These are phyloP conservation scores for Phenganax subtilis DNA, from an alignment of 92 coral and sea anemone genomes.

Conservation along the genomic window DNA sequence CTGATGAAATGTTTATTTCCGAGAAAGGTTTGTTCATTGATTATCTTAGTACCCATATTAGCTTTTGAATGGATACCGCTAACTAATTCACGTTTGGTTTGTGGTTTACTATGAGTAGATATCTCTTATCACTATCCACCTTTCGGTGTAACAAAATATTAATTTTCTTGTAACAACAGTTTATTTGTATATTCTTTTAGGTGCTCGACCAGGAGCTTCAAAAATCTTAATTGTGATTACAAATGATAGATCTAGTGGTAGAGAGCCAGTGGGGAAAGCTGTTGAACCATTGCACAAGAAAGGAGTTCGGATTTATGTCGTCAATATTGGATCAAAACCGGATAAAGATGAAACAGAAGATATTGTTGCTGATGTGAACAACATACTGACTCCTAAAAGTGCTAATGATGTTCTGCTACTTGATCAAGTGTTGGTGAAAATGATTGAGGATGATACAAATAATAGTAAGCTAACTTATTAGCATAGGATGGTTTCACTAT, in stretches of 20 bases:
- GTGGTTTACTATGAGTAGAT: too few relatives aligned
- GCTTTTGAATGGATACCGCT: too few relatives aligned
- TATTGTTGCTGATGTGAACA: slow-evolving; percentile 45
- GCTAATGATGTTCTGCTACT: slow-evolving; percentile 44
- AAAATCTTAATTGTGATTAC: slow-evolving; percentile 44
- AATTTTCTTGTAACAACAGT: too few relatives aligned
- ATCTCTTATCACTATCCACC: too few relatives aligned
- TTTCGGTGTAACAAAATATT: too few relatives aligned
- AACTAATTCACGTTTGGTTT: too few relatives aligned
- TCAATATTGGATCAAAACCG: slow-evolving; percentile 57
- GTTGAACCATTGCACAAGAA: slow-evolving; percentile 46
- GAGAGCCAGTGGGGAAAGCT: slow-evolving; percentile 42
- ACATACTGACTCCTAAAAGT: slow-evolving; percentile 42
- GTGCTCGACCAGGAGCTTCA: slow-evolving; percentile 43
- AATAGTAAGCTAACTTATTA: slow-evolving; percentile 37
- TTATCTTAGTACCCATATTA: too few relatives aligned
- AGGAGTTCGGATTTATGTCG: slow-evolving; percentile 58
- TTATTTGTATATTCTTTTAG: not conserved
- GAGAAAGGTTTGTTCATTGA: slow-evolving; percentile 8
- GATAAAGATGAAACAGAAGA: slow-evolving; percentile 46
- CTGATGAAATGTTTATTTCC: slow-evolving; percentile 21
- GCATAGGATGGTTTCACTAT: not conserved
- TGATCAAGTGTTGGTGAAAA: slow-evolving; percentile 54
- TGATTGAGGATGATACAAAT: slow-evolving; percentile 42
- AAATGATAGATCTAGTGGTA: slow-evolving; percentile 42